Base-by-base conservation (phyloP, 1,140 invertebrate genomes). In the Drosophila melanica region DNA sequence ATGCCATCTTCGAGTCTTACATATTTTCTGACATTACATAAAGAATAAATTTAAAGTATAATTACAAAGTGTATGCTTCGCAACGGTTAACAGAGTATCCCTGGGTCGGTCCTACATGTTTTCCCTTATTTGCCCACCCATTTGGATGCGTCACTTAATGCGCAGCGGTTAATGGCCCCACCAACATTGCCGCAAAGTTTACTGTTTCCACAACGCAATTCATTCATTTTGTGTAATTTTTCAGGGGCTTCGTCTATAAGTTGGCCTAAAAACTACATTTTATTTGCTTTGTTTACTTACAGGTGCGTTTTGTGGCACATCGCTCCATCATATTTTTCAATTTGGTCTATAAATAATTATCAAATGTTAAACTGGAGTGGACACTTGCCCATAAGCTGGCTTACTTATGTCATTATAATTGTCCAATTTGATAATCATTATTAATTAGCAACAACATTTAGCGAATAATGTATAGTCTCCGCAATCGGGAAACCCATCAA, bases 391-490 rank as follows among this genome's bases (percentile, higher is more conserved):
- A 41, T 48, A 47, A 20, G 11, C 67, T 53, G 59, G 48, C 59
- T 55, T 67, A 45, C 20, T 5, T 23, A 4, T 53, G 64, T 73
- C 70, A 73, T 68, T 68, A 68, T 54, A 48, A 60, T 73, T 60
- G 64, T 47, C 23, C 39, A 67, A 67, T 73, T 68, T 41, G 70
- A 67, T 48, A 68, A 73, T 60, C 67, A 54, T 73, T 73, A 67
- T 73, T 73, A 73, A 73, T 73, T 67, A 54, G 14, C 50, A 16
- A 20, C 20, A 20, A 33, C 0, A 30, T 41, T 60, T 60, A 8
- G 37, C 62, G 54, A 12, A 66, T 47, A 50, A 39, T 12, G 3
- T 30, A 20, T 33, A 37, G 16, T 37, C 48, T 33, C 12, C 11
- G 27, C 39, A 57, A 27, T 35, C 27, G 35, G n/a, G 59, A 51